These are phyloP conservation scores for Danaus plexippus DNA, from an alignment of 1,140 invertebrate species.

Conservation along the genomic window DNA sequence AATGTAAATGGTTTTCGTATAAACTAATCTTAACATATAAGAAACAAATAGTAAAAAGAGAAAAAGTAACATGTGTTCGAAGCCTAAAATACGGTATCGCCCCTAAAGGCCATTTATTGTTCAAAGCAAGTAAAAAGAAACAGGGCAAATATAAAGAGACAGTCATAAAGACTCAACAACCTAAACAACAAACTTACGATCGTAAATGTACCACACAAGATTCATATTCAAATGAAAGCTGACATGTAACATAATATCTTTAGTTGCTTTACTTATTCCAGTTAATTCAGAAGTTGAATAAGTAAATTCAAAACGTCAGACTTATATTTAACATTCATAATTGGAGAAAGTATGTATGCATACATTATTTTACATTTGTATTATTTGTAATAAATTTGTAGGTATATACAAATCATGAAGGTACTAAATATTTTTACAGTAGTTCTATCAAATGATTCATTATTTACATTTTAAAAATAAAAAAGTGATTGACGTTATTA, in stretches of 20 bases:
- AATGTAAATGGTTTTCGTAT: too few species aligned
- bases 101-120: constrained; percentile 59
- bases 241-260: constrained; percentile 17
- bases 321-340: constrained; percentile 45
- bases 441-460: too few species aligned
- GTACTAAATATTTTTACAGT: too few species aligned
- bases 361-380: constrained; percentile 22
- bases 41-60: too few species aligned
- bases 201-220: constrained; percentile 19
- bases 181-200: constrained; percentile 11
- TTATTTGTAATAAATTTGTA: constrained; percentile 7
- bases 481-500: too few species aligned
- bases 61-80: constrained; percentile 10
- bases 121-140: constrained; percentile 58
- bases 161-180: constrained; percentile 28
- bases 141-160: constrained; percentile 38
- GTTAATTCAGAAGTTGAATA: constrained; percentile 47
- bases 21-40: too few species aligned
- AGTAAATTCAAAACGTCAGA: constrained; percentile 50
- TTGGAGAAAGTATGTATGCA: constrained; percentile 31
- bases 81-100: constrained; percentile 40
- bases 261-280: constrained; percentile 34
- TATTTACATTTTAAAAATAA: too few species aligned
- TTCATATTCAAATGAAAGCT: constrained; percentile 19
- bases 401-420: too few species aligned